Evolutionary conservation across 1,140 invertebrate genomes (phyloP).

Genomic region (Mylabris phalerata): DNA sequence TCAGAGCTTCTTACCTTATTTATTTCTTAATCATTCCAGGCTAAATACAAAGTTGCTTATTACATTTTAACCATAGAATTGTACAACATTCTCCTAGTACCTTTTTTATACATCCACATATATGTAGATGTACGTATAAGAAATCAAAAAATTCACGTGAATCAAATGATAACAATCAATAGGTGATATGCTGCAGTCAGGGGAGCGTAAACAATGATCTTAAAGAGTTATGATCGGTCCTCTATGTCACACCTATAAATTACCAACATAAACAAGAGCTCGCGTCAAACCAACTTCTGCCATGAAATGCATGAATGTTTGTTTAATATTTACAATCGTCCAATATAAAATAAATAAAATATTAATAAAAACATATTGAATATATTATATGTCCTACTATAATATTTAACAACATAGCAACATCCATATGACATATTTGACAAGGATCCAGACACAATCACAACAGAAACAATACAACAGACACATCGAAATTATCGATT

Average conservation of each 20-base stretch:
- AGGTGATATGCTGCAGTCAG: conserved; percentile 8
- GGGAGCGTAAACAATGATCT: conserved; percentile 12
- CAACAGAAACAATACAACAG: background rate
- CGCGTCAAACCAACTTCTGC: conserved; percentile 21
- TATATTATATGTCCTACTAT: background rate
- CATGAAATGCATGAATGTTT: conserved; percentile 20
- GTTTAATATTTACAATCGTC: conserved; percentile 23
- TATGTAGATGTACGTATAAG: too few relatives aligned
- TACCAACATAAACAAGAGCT: conserved; percentile 15
- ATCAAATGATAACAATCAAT: conserved; percentile 14
- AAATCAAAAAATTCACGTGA: background rate
- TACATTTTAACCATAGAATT: conserved; percentile 6
- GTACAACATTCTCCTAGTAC: background rate
- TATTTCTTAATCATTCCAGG: conserved; percentile 15
- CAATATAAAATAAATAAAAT: conserved; percentile 9
- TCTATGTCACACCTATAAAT: conserved; percentile 22
- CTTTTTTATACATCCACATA: too few relatives aligned
- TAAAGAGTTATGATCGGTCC: conserved; percentile 19
- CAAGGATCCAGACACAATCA: background rate
- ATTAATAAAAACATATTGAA: background rate
- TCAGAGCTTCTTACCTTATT: conserved; percentile 16
- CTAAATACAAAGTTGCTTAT: conserved; percentile 13
- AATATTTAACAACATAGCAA: too few relatives aligned
- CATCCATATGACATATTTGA: background rate
- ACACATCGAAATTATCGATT: background rate